These are phyloP conservation scores for Pelecanoides urinatrix DNA, from an alignment of 2,113 vertebrate genomes.

Conservation along the genomic window DNA sequence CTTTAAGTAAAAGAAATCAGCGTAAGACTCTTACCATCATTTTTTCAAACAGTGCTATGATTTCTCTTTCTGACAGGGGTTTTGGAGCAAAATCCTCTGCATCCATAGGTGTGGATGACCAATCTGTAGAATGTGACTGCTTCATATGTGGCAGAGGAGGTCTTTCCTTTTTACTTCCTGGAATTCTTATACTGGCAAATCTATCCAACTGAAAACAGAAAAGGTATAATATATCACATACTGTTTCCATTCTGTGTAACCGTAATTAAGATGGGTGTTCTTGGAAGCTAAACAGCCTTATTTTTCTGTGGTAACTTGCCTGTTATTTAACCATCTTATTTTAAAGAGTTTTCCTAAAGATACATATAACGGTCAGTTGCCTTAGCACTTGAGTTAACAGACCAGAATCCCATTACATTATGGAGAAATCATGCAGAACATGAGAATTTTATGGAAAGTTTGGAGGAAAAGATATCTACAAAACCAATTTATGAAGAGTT, in stretches of 20 bases:
- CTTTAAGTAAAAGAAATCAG: not conserved
- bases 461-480: not conserved
- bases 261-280: not conserved
- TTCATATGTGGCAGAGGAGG: constrained; percentile 24
- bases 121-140: constrained; percentile 36
- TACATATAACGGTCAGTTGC: not conserved
- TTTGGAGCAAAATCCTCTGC: not conserved
- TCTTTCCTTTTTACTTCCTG: constrained; percentile 58
- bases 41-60: constrained; percentile 54
- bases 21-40: constrained; percentile 47
- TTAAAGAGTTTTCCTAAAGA: not conserved
- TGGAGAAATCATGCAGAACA: constrained; percentile 1
- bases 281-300: not conserved
- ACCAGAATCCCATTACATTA: not conserved
- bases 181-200: constrained; percentile 63
- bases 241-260: not conserved
- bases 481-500: constrained; percentile 4
- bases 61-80: constrained; percentile 36
- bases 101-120: constrained; percentile 1
- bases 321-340: not conserved
- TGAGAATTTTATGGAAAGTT: not conserved
- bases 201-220: constrained; percentile 58
- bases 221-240: not conserved
- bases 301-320: not conserved
- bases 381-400: not conserved